phyloP scores from a whole-genome alignment of 2,888 invertebrate species.

The Antitype chi region DNA sequence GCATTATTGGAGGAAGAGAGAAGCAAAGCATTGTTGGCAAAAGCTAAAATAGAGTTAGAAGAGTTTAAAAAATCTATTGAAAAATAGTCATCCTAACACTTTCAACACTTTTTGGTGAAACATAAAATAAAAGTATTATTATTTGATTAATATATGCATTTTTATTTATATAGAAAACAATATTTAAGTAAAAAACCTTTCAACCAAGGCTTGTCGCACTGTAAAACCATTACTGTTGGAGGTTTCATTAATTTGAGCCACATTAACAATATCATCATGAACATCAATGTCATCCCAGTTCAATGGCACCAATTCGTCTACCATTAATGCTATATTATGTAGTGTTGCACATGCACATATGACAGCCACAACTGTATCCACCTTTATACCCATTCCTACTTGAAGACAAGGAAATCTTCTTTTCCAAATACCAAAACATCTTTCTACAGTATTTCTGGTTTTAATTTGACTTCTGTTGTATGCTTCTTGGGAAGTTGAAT shows the following conservation, averaged over 20 bases:
- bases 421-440: slow-evolving; percentile 57
- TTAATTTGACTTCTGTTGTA: too few species aligned
- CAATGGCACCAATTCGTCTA: slow-evolving; percentile 20
- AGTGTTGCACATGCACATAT: slow-evolving; percentile 39
- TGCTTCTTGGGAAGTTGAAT: slow-evolving; percentile 35
- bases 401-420: slow-evolving; percentile 34
- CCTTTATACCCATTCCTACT: slow-evolving; percentile 25
- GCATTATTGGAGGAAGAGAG: background rate
- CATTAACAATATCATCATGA: too few species aligned
- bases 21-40: background rate
- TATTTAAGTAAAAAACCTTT: too few species aligned
- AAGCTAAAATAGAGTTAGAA: background rate
- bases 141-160: too few species aligned
- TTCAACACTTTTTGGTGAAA: background rate
- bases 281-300: background rate
- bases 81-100: too few species aligned
- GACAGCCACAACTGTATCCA: slow-evolving; percentile 19
- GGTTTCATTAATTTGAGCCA: too few species aligned
- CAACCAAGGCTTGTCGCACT: too few species aligned
- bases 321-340: slow-evolving; percentile 21
- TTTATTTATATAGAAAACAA: too few species aligned
- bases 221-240: too few species aligned
- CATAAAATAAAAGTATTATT: too few species aligned
- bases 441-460: slow-evolving; percentile 8
- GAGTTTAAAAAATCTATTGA: background rate